Percentiles rank a stretch among this genome's conserved stretches.
phyloP scores from a whole-genome alignment of 2,888 invertebrate species.

The Cinara cedri region DNA sequence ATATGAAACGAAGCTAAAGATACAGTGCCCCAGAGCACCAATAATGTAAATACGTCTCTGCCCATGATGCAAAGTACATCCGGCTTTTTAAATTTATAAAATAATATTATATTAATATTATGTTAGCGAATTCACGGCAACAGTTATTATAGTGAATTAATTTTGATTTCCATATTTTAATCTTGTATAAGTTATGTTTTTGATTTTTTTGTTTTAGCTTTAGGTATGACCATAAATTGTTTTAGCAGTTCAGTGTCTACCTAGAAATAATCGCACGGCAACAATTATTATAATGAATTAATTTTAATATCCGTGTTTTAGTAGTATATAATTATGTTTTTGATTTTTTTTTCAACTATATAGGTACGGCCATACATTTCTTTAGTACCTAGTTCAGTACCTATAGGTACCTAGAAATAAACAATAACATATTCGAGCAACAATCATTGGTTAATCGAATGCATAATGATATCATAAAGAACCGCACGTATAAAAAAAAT shows the following conservation, averaged over 20 bases:
- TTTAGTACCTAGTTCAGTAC: neutral
- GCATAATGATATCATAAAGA: slow-evolving; percentile 7
- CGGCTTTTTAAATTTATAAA: neutral
- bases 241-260: neutral
- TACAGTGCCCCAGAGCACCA: no score
- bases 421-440: neutral
- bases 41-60: no score
- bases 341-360: neutral
- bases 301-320: neutral
- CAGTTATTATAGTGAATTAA: no score
- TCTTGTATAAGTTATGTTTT: neutral
- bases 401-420: no score
- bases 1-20: no score
- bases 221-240: neutral
- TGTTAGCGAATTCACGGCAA: neutral
- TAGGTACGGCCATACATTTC: neutral
- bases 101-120: neutral
- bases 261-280: neutral
- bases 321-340: neutral
- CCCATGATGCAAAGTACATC: no score
- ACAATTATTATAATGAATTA: no score
- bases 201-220: neutral
- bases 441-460: neutral
- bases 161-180: neutral
- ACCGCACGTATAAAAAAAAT: neutral